Evolutionary conservation across 2,888 invertebrate species (phyloP).

Genomic region (Digitonthophagus gazella): DNA sequence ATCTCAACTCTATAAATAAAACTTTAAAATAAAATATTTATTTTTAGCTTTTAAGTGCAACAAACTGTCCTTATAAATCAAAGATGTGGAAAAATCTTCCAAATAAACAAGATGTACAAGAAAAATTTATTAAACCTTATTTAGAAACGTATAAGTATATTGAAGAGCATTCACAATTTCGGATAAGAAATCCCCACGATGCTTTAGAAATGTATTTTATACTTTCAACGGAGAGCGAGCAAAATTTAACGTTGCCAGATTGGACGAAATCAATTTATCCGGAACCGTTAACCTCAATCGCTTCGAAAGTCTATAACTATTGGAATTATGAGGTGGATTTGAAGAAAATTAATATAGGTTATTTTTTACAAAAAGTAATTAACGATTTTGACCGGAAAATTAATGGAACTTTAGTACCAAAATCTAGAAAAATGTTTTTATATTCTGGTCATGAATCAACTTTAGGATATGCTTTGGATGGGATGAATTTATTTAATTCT

Average conservation of each 20-base stretch:
- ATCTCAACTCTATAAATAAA: too few species aligned
- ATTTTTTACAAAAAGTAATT: constrained; percentile 42
- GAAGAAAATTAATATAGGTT: constrained; percentile 48
- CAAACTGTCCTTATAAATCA: not conserved
- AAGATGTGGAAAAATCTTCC: constrained; percentile 25
- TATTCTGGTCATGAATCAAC: constrained; percentile 47
- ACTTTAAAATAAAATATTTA: not conserved
- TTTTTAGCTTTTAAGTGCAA: constrained; percentile 1
- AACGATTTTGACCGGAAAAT: constrained; percentile 38
- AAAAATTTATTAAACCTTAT: constrained; percentile 35
- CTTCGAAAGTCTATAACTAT: constrained; percentile 46
- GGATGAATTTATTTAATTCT: constrained; percentile 33
- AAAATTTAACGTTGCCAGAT: constrained; percentile 47
- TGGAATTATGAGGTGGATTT: constrained; percentile 41
- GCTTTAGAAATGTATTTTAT: constrained; percentile 38
- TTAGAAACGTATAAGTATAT: constrained; percentile 33
- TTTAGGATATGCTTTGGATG: constrained; percentile 39
- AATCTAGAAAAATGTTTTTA: constrained; percentile 41
- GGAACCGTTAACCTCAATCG: constrained; percentile 42
- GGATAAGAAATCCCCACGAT: constrained; percentile 33
- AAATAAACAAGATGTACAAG: constrained; percentile 30
- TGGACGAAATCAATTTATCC: constrained; percentile 50
- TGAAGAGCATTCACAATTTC: constrained; percentile 35
- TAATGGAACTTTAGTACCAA: constrained; percentile 30
- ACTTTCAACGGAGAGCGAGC: constrained; percentile 39